Evolutionary conservation across 2,888 invertebrate species (phyloP).

Genomic region (Sinelater perroti): DNA sequence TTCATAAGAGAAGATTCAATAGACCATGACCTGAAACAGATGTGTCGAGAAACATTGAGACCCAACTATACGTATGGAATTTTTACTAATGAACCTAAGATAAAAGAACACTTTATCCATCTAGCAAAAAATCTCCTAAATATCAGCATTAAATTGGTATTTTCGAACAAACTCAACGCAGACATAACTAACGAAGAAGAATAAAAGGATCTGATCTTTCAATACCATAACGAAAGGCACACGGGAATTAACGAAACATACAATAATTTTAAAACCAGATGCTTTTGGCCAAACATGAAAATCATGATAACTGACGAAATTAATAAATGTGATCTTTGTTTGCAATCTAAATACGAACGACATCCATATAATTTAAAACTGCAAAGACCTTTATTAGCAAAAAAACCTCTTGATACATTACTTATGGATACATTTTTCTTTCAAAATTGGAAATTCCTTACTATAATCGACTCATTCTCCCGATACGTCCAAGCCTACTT

Average conservation of each 20-base stretch:
- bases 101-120: too few relatives aligned
- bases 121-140: too few relatives aligned
- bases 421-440: slow-evolving; percentile 35
- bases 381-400: slow-evolving; percentile 27
- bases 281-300: slow-evolving; percentile 37
- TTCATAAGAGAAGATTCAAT: slow-evolving; percentile 13
- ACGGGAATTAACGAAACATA: slow-evolving; percentile 38
- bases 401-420: slow-evolving; percentile 30
- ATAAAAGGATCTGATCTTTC: slow-evolving; percentile 25
- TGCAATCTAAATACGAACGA: slow-evolving; percentile 32
- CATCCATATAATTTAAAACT: slow-evolving; percentile 26
- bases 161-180: too few relatives aligned
- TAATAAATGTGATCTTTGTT: slow-evolving; percentile 18
- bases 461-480: slow-evolving; percentile 31
- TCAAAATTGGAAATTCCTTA: slow-evolving; percentile 24
- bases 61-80: too few relatives aligned
- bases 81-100: too few relatives aligned
- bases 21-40: too few relatives aligned
- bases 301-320: slow-evolving; percentile 33
- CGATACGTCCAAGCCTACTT: slow-evolving; percentile 24
- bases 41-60: too few relatives aligned
- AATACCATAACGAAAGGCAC: slow-evolving; percentile 36
- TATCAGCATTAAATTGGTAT: too few relatives aligned
- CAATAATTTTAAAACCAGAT: slow-evolving; percentile 26
- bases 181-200: slow-evolving; percentile 32